These are phyloP conservation scores for Catharus bicknelli DNA, from an alignment of 2,113 vertebrate species.

Conservation along the genomic window DNA sequence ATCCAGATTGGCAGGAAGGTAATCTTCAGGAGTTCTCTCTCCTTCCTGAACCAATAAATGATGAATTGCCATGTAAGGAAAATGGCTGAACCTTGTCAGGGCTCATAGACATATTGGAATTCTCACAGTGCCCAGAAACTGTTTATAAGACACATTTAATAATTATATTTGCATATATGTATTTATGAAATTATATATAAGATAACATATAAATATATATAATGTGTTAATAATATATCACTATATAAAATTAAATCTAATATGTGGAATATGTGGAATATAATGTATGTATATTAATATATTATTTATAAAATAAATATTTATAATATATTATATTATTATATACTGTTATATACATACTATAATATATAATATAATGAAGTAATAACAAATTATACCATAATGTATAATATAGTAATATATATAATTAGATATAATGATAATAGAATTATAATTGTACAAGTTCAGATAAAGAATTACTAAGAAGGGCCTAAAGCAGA, in stretches of 20 bases:
- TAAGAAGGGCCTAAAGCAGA: background rate
- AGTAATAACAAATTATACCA: background rate
- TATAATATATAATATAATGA: background rate
- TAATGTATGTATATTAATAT: background rate
- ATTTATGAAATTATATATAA: background rate
- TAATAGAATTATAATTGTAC: background rate
- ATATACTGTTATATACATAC: too few species aligned
- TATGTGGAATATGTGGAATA: too few species aligned
- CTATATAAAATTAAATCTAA: background rate
- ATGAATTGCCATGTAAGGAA: background rate
- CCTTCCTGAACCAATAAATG: accelerated
- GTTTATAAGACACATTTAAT: background rate
- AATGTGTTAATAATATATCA: background rate
- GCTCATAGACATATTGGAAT: background rate
- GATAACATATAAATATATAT: background rate
- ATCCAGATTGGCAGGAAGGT: constrained; percentile 89
- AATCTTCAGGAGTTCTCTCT: background rate
- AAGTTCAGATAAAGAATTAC: background rate
- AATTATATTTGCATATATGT: background rate
- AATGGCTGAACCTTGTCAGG: background rate
- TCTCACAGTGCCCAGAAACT: background rate
- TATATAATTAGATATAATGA: background rate
- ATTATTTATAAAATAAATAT: background rate
- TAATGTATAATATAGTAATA: too few species aligned
- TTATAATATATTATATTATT: background rate